Percentiles rank a stretch among this genome's conserved stretches.
phyloP scores from a whole-genome alignment of 2,113 vertebrate genomes.

The Ptilorrhoa leucosticta region DNA sequence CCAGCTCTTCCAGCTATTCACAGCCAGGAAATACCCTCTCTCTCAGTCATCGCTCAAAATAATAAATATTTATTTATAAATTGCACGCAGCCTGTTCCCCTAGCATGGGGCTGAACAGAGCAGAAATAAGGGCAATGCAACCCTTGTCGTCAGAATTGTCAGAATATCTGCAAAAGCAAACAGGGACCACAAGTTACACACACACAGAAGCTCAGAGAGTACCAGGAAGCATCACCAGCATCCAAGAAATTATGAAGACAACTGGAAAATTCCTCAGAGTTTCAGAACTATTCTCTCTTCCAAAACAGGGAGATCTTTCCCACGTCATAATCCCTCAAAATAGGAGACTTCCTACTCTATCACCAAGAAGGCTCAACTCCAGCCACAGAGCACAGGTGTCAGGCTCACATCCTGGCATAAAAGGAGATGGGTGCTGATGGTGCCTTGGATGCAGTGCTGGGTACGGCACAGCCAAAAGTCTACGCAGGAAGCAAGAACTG shows the following conservation, averaged over 20 bases:
- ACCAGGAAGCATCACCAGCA: background rate
- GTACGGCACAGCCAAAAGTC: background rate
- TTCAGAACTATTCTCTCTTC: background rate
- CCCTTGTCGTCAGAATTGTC: fast-evolving
- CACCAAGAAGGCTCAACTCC: slow-evolving; percentile 23
- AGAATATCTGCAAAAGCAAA: background rate
- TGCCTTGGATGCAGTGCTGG: background rate
- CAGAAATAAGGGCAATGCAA: background rate
- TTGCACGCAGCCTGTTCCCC: background rate
- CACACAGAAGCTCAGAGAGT: background rate
- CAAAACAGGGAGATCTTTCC: background rate
- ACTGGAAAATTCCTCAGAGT: background rate
- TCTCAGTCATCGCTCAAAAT: slow-evolving; percentile 49
- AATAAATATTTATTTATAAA: slow-evolving; percentile 57
- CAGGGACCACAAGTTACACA: background rate
- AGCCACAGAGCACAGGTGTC: background rate
- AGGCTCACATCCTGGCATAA: background rate
- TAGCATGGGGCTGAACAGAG: background rate
- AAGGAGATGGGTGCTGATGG: background rate
- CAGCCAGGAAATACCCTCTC: slow-evolving; percentile 42
- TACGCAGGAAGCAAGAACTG: background rate
- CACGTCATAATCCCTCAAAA: slow-evolving; percentile 3
- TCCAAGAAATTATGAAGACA: background rate
- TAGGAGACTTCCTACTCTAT: slow-evolving; percentile 24
- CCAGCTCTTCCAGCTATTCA: background rate